Base-by-base conservation (phyloP, 2,797 vertebrate genomes). In the Gallinago stenura region DNA sequence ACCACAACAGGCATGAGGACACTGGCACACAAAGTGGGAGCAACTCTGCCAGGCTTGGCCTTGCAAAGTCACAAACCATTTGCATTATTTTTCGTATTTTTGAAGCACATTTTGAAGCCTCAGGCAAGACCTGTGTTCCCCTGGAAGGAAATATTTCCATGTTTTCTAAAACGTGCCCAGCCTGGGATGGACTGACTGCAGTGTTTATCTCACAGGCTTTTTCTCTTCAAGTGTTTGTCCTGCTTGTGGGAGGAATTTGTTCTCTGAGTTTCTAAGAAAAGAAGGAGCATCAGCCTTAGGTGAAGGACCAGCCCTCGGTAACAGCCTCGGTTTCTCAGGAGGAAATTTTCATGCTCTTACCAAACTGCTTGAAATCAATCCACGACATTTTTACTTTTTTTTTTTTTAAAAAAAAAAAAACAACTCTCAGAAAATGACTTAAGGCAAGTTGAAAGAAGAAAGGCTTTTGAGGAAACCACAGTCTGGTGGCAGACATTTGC, bases 391-490 rank as follows among this genome's bases (percentile, higher is more conserved):
- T 43, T 43, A 43, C 41, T 2, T 41, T 26, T 9, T 12, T 35
- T 53, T 51, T n/a, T 28, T 53, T 21, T 35, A 8, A 1, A 24
- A 46, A 46, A 45, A 45, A 21, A 51, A 19, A 62, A 39, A n/a
- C 54, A 78, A 35, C 37, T 79, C 70, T 69, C 82, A 84, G 73
- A 62, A 89, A 90, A 93, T 84, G 72, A 65, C 30, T 79, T 73
- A 79, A 57, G 41, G n/a, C 70, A 87, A 93, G 54, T 90, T 94
- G 77, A 96, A 95, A 97, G 95, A 81, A 86, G 50, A 92, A 94
- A 95, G 82, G 66, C 83, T 96, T 91, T 91, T 96, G 86, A 94
- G 95, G 93, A 96, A 94, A 95, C 95, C 87, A 66, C 89, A 92
- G 72, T 48, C 84, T 94, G 73, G 76, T 95, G 87, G 69, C 85